phyloP scores from a whole-genome alignment of 37 sponge, comb jelly and placozoan genomes.

The Halisarca cf. caerulea region DNA sequence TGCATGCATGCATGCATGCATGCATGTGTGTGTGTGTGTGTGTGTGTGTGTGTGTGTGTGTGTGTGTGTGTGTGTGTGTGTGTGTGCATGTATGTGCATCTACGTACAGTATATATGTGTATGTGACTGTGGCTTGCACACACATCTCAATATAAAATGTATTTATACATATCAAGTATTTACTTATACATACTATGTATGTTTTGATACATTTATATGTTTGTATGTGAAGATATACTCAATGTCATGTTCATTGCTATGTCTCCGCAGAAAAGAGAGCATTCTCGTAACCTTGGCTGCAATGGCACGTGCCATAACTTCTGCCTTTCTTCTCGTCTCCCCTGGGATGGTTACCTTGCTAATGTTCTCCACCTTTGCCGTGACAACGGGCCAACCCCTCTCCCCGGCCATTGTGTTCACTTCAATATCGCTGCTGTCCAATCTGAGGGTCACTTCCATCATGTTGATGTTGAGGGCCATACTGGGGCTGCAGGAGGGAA shows the following conservation, averaged over 20 bases:
- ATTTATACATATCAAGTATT: background rate
- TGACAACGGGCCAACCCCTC: slow-evolving; percentile 35
- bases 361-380: slow-evolving; percentile 43
- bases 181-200: background rate
- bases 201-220: background rate
- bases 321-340: slow-evolving; percentile 37
- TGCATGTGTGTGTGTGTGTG: slow-evolving; percentile 10
- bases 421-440: slow-evolving; percentile 38
- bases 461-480: slow-evolving; percentile 30
- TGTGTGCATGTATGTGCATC: background rate
- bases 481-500: slow-evolving; percentile 47
- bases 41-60: background rate
- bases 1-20: background rate
- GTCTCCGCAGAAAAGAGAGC: slow-evolving; percentile 50
- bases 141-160: background rate
- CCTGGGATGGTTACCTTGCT: slow-evolving; percentile 42
- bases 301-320: slow-evolving; percentile 40
- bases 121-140: background rate
- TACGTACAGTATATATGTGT: background rate
- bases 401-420: slow-evolving; percentile 62
- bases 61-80: slow-evolving; percentile 1
- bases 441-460: slow-evolving; percentile 38
- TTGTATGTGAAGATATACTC: background rate
- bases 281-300: slow-evolving; percentile 10
- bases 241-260: background rate